Base-by-base conservation (phyloP, 2,888 invertebrate species). In the Ectemnius lituratus region DNA sequence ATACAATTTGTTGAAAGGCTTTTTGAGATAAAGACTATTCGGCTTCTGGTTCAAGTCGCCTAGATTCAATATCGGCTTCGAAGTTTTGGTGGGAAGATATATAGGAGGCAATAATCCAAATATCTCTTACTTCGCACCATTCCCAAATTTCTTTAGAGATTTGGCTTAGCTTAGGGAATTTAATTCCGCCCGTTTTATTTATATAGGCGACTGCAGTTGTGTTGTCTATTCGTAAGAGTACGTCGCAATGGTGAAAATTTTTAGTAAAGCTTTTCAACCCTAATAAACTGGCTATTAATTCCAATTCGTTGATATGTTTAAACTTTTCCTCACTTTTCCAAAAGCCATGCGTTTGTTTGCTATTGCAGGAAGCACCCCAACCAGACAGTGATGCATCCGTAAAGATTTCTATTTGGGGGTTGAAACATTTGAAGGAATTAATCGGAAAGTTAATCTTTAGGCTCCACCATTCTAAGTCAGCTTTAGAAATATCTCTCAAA, bases 181-280 rank as follows among this genome's bases (percentile, higher is more conserved):
- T 37, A 5, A 58, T 28, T 0, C 66, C 71, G 14, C 62, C 62
- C 45, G 75, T 71, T 8, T 18, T 52, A 52, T 52, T 52, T 52
- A 16, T 52, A 16, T 52, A 52, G 8, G n/a, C 14, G 4, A 52
- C 16, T 52, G 76, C 76, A n/a, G 78, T 79, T 2, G 75, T 73
- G 37, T 81, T 79, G 67, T 76, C 81, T 3, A 73, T 61, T 60
- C 72, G 67, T 8, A 76, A n/a, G 1, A 82, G 60, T 13, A 82
- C 73, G 27, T 81, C 62, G 28, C 76, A 74, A 13, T 73, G 16
- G 20, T 45, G 20, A 20, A 64, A 27, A 11, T 80, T 65, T 52
- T 5, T 0, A 2, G 63, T 67, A 45, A 72, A 56, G 18, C 46
- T 66, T 3, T 49, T 45, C 18, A 66, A 13, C 3, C 11, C 66